Base-by-base conservation (phyloP, 2,888 invertebrate genomes). In the Caenorhabditis wallacei region DNA sequence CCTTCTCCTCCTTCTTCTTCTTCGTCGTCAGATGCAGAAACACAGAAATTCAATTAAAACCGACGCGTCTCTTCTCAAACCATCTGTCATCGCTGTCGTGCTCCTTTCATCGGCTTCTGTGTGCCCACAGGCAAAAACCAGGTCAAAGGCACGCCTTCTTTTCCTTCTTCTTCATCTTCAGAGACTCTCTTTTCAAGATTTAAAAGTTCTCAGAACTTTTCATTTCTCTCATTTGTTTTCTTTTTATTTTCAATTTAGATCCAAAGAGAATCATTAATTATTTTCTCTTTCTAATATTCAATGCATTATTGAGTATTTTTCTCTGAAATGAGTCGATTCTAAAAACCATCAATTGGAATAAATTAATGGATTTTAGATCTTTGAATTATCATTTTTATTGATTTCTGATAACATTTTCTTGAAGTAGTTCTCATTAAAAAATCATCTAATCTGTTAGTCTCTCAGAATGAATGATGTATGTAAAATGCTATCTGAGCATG, bases 41-140 rank as follows among this genome's bases (percentile, higher is more conserved):
- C 69, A 75, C 74, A 78, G 59, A 69, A 78, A 78, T 78, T 78
- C 78, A 78, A 78, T 78, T 78, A 78, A 78, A 78, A 69, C 78
- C 53, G 56, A 69, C 69, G 75, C 43, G 66, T 54, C 61, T 53
- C 37, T 61, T 48, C 57, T 35, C 35, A 53, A 76, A 68, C 76
- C 76, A 76, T 76, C 78, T 69, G 78, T 63, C 78, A 78, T 69
- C 78, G 57, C 35, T 22, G 59, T 22, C 40, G 59, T 46, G 63
- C 46, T 63, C 43, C 26, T 63, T 46, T 66, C 51, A 18, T 53
- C 66, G 48, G 37, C 35, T 59, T 61, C 53, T 61, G 26, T 20
- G 53, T 69, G 78, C 78, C 78, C 69, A 53, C 61, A 78, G 69
- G 78, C 69, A 53, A 69, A 69, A 63, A 61, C 63, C 63, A 69